Evolutionary conservation across 2,888 invertebrate species (phyloP), one percentile per base, ranked within the genome.

Genomic region (Drosophila colorata): DNA sequence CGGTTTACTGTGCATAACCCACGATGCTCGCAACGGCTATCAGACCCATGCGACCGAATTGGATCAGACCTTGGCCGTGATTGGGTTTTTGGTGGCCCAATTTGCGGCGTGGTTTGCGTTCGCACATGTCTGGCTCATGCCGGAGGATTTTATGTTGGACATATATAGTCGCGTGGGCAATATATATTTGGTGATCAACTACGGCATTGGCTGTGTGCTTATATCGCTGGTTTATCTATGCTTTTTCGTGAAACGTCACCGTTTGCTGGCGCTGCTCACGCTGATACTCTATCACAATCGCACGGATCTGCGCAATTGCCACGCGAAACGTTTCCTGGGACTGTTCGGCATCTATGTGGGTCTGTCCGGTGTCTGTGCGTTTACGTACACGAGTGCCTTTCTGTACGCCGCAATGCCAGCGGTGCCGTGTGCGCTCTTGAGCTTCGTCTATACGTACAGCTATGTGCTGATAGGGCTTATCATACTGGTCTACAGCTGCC

Each of bases 111-210:
- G 75, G 49, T 4, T 63, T 0, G 55, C 76, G 4, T 46, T 90
- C 1, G 11, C 23, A 4, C 65, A 67, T 16, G 25, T 78, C 5
- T 0, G 72, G 0, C 0, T 44, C 0, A 35, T 0, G 9, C 66
- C 78, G 2, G 18, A 51, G 3, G 18, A 6, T 1, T 71, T 74
- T 44, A 18, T 5, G 11, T 1, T 84, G 1, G 40, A 44, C 0
- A 0, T 44, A 0, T 69, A 89, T 35, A 65, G 58, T n/a, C n/a
- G 28, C 3, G 85, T 86, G 5, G 90, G 88, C 0, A 88, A 86
- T 43, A 71, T 68, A 1, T 82, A 82, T 61, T 65, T 79, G 7
- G 2, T 56, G 8, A 20, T 78, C 3, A 57, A 70, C 7, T 75
- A 69, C 31, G 63, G 56, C 1, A 11, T 67, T n/a, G 41, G 59